Evolutionary conservation across 2,113 vertebrate species (phyloP), one percentile per base, ranked within the genome.

Genomic region (Struthio camelus): DNA sequence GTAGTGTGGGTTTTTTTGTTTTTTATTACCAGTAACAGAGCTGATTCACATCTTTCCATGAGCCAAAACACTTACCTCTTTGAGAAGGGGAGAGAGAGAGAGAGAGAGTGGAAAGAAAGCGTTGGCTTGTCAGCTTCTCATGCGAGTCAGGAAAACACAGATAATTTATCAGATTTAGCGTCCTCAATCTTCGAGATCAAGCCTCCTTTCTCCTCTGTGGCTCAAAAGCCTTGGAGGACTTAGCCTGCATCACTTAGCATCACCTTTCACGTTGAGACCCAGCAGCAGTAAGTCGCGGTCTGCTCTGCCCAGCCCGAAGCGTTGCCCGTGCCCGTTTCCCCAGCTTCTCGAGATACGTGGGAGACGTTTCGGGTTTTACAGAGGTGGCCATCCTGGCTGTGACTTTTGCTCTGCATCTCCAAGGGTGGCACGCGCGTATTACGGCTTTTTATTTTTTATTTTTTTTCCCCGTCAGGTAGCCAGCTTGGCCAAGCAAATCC

Each of bases 391-490:
- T 54, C 27, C 53, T 28, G 53, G 53, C 53, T 27, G 54, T 56
- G 28, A 28, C 28, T 56, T 56, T 56, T 56, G 54, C 27, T 56
- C 54, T 28, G 28, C 30, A 28, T 56, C 54, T 56, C 54, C 30
- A 15, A 56, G 54, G 0, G 66, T 4, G 5, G 50, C 22, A 36
- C 58, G 6, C 16, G 1, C 42, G 36, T 27, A 1, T 30, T 82
- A 1, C 20, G 79, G 17, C 9, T 14, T 59, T 93, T 16, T 6
- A 44, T 25, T 19, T 1, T 44, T 56, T 56, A 56, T 0, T 77
- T 95, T 54, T 15, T 56, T 58, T 83, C 40, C 58, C 40, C 58
- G 5, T 70, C 42, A n/a, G 25, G 38, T 28, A 51, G 34, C 40
- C 90, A 2, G 0, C 44, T 79, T 48, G 54, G 36, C 16, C 40